These are phyloP conservation scores for Eubasilissa regina DNA, from an alignment of 1,140 invertebrate species.

Conservation along the genomic window DNA sequence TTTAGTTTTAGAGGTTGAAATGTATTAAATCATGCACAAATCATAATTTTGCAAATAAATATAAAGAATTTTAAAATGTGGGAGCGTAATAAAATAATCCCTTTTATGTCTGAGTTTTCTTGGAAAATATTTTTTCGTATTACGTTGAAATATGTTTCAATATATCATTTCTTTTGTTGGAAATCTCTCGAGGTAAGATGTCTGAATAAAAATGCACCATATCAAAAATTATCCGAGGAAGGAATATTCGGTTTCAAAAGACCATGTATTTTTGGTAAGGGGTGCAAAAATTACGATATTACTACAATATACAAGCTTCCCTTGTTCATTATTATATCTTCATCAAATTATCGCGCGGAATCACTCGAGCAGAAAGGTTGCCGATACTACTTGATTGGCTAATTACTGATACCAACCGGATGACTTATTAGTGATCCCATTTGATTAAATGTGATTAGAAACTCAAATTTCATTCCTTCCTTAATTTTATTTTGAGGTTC, in stretches of 20 bases:
- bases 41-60: no score
- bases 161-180: background rate
- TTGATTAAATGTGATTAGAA: no score
- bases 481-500: no score
- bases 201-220: slow-evolving; percentile 18
- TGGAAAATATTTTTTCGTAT: background rate
- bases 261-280: slow-evolving; percentile 18
- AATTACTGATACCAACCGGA: no score
- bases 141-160: background rate
- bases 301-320: background rate
- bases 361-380: background rate
- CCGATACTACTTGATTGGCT: background rate
- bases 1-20: no score
- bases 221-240: background rate
- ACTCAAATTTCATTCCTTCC: no score
- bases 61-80: no score
- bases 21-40: no score
- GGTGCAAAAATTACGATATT: slow-evolving; percentile 18
- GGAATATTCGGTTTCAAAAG: background rate
- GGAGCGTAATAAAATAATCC: no score
- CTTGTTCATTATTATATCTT: background rate
- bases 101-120: background rate
- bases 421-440: no score
- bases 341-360: background rate
- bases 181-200: background rate